Conservation (phyloP, 2,113 vertebrate genomes). For the Megaceryle torquata region DNA sequence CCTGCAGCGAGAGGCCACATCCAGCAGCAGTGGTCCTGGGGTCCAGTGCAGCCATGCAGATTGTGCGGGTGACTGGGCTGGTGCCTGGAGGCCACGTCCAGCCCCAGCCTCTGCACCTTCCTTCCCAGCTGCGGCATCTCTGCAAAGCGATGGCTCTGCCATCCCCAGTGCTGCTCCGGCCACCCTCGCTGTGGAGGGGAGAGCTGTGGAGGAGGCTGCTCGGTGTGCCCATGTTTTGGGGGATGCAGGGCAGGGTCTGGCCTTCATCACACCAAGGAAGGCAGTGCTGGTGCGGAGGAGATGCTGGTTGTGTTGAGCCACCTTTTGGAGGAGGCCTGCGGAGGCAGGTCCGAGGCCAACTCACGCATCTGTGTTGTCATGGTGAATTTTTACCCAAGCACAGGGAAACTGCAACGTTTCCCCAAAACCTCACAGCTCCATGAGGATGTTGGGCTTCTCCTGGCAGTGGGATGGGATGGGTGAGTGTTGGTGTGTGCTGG, state of each 20-base stretch:
- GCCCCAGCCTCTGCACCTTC: background rate
- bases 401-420: background rate
- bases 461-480: background rate
- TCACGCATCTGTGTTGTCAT: constrained; percentile 61
- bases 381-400: constrained; percentile 59
- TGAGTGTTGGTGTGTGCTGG: background rate
- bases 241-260: background rate
- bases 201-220: background rate
- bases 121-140: background rate
- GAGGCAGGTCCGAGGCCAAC: constrained; percentile 37
- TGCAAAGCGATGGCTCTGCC: background rate
- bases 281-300: background rate
- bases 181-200: background rate
- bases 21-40: background rate
- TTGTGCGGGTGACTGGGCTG: background rate
- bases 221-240: accelerated
- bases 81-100: background rate
- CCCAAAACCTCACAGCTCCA: background rate
- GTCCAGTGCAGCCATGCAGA: background rate
- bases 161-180: background rate
- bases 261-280: background rate
- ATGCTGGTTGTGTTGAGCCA: background rate
- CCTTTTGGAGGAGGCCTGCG: background rate
- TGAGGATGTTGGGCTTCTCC: background rate
- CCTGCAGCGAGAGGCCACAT: accelerated